phyloP scores from a whole-genome alignment of 1,140 invertebrate genomes.

The Drosophila ambigua region DNA sequence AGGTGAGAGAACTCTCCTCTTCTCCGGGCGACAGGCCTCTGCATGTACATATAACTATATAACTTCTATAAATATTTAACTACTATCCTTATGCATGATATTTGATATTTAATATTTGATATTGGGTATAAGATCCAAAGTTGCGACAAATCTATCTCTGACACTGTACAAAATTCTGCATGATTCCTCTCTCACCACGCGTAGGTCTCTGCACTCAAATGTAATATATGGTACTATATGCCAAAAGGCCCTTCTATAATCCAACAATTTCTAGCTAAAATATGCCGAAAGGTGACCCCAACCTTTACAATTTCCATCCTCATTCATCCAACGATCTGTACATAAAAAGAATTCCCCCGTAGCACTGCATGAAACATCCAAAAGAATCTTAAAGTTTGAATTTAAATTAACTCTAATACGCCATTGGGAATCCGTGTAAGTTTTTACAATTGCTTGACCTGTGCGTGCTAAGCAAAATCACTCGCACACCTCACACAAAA shows the following conservation, averaged over 20 bases:
- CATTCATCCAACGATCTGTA: no score
- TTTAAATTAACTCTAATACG: background rate
- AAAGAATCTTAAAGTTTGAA: no score
- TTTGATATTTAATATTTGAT: background rate
- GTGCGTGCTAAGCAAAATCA: conserved; percentile 80
- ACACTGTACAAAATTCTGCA: conserved; percentile 44
- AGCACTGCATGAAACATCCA: no score
- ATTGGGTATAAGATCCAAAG: no score
- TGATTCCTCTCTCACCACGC: conserved; percentile 15
- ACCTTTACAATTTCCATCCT: no score
- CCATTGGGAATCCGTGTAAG: conserved; percentile 60
- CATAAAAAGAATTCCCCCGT: no score
- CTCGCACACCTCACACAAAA: conserved; percentile 40
- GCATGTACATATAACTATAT: background rate
- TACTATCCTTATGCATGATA: conserved; percentile 26
- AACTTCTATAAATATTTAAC: background rate
- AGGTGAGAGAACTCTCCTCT: conserved; percentile 86
- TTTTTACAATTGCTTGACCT: conserved; percentile 81
- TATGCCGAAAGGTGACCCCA: background rate
- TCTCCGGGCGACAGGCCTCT: background rate
- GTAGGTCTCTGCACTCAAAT: background rate
- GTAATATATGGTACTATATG: no score
- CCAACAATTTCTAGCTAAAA: no score
- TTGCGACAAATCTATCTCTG: background rate
- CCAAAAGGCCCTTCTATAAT: no score